These are phyloP conservation scores for Sinhomidia bicolor DNA, from an alignment of 2,888 invertebrate genomes.

Conservation along the genomic window DNA sequence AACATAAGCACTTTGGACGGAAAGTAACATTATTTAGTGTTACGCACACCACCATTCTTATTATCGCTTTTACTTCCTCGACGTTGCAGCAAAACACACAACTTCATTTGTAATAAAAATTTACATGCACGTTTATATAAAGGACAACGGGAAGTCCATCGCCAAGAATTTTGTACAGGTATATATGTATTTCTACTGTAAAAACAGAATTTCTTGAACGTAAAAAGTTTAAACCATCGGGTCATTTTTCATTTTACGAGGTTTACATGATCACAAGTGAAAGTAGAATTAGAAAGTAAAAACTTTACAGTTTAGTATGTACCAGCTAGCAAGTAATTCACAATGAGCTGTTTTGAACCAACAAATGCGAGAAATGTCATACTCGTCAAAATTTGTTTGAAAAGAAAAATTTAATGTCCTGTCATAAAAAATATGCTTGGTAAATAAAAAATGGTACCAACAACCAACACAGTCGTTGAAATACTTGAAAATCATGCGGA, in stretches of 20 bases:
- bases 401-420: constrained; percentile 57
- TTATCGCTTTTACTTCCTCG: background rate
- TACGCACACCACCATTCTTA: background rate
- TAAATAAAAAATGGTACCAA: background rate
- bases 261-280: background rate
- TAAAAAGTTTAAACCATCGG: background rate
- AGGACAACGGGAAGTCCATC: too few species aligned
- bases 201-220: too few species aligned
- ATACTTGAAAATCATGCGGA: too few species aligned
- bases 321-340: too few species aligned
- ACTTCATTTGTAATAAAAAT: background rate
- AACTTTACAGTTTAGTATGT: too few species aligned
- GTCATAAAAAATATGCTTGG: constrained; percentile 45
- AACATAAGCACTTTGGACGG: constrained; percentile 62
- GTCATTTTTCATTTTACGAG: background rate
- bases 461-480: background rate
- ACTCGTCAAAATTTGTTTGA: constrained; percentile 7
- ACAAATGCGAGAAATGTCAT: background rate
- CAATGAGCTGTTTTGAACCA: background rate
- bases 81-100: background rate
- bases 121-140: background rate
- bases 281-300: too few species aligned
- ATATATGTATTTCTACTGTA: too few species aligned
- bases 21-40: constrained; percentile 28
- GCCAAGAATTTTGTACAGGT: too few species aligned